phyloP scores from a whole-genome alignment of 2,797 vertebrate species.

The Rhinophrynus dorsalis region DNA sequence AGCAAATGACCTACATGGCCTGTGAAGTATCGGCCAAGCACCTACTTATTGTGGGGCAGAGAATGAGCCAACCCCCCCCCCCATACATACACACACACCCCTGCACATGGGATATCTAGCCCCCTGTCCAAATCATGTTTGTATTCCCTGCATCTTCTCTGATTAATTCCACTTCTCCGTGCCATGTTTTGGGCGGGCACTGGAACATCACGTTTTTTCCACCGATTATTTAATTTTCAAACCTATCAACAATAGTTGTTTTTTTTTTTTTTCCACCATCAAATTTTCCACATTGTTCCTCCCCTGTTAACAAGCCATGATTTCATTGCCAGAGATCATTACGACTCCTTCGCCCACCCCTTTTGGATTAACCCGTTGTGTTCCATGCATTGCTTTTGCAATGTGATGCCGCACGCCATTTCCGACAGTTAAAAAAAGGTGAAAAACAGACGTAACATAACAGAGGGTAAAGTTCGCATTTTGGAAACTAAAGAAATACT shows the following conservation, averaged over 20 bases:
- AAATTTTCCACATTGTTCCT: conserved; percentile 1
- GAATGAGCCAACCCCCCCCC: too few species aligned
- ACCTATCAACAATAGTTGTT: conserved; percentile 16
- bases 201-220: not conserved
- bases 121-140: conserved; percentile 11
- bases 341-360: too few species aligned
- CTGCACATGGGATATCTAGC: not conserved
- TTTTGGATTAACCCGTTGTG: too few species aligned
- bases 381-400: too few species aligned
- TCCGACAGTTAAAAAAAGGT: too few species aligned
- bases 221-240: conserved; percentile 4
- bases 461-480: too few species aligned
- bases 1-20: too few species aligned
- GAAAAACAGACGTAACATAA: too few species aligned
- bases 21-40: not conserved
- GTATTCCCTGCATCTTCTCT: not conserved
- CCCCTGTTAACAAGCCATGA: not conserved
- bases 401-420: too few species aligned
- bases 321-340: not conserved
- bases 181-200: conserved; percentile 18
- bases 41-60: not conserved
- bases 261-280: too few species aligned
- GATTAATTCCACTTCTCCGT: not conserved
- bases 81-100: too few species aligned
- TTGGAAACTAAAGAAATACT: too few species aligned